phyloP scores from a whole-genome alignment of 2,113 vertebrate species.

The Engraulis encrasicolus region DNA sequence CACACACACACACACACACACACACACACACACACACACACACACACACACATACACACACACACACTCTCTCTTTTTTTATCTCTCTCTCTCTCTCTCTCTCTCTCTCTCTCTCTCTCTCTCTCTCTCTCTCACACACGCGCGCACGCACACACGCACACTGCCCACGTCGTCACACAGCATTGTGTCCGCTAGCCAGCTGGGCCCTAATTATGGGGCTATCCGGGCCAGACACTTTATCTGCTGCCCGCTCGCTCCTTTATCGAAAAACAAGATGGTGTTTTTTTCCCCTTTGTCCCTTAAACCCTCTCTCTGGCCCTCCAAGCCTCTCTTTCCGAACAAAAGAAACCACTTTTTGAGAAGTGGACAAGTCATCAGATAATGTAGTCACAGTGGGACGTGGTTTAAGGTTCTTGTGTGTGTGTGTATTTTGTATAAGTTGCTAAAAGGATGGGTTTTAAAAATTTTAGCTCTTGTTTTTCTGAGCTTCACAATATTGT shows the following conservation, averaged over 20 bases:
- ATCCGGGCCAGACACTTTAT: conserved; percentile 41
- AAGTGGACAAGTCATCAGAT: neutral
- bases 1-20: no score
- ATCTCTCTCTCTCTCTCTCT: no score
- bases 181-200: conserved; percentile 41
- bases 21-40: no score
- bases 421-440: neutral
- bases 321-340: neutral
- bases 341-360: neutral
- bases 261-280: conserved; percentile 53
- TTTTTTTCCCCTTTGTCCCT: neutral
- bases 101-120: no score
- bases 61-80: no score
- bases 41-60: no score
- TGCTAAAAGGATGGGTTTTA: neutral
- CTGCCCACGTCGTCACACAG: conserved; percentile 15
- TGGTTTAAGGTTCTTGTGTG: neutral
- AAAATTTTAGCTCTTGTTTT: no score
- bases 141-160: neutral
- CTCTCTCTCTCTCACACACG: neutral
- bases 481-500: no score
- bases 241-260: conserved; percentile 37
- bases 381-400: neutral
- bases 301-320: neutral
- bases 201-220: conserved; percentile 45